phyloP scores from a whole-genome alignment of 1,140 invertebrate genomes.

The Telenomus remus region DNA sequence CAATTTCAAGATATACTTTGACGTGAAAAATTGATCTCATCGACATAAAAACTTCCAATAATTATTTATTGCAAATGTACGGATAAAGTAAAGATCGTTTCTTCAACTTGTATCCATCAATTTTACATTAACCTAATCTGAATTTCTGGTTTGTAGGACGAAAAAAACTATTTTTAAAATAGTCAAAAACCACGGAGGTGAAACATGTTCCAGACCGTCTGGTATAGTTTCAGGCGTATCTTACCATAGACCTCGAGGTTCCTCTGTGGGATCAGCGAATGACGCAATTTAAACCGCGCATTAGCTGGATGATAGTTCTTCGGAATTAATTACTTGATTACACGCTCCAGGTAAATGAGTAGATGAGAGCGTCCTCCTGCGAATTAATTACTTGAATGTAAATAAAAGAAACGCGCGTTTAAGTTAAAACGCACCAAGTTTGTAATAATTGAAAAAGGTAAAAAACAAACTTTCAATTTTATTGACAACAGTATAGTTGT shows the following conservation, averaged over 20 bases:
- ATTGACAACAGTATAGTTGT: slow-evolving; percentile 26
- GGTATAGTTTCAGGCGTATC: slow-evolving; percentile 9
- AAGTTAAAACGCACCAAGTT: too few relatives aligned
- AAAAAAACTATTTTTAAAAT: too few relatives aligned
- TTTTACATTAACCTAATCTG: too few relatives aligned
- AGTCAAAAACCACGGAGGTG: not conserved
- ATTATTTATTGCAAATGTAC: too few relatives aligned
- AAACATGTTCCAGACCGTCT: not conserved
- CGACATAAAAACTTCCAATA: too few relatives aligned
- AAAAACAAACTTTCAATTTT: slow-evolving; percentile 9
- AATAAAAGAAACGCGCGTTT: not conserved
- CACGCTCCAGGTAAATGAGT: slow-evolving; percentile 40
- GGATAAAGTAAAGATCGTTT: too few relatives aligned
- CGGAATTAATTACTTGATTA: slow-evolving; percentile 42
- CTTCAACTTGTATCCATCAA: too few relatives aligned
- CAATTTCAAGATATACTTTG: too few relatives aligned
- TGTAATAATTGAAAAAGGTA: not conserved
- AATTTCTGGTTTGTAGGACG: too few relatives aligned
- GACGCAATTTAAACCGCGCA: slow-evolving; percentile 38
- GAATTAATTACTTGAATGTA: slow-evolving; percentile 9
- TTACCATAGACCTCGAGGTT: slow-evolving; percentile 10
- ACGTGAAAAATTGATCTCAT: too few relatives aligned
- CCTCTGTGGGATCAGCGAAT: slow-evolving; percentile 8
- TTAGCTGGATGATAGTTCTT: slow-evolving; percentile 44
- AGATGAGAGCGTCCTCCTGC: slow-evolving; percentile 22